Evolutionary conservation across 1,140 invertebrate species (phyloP).

Genomic region (Fopius arisanus): DNA sequence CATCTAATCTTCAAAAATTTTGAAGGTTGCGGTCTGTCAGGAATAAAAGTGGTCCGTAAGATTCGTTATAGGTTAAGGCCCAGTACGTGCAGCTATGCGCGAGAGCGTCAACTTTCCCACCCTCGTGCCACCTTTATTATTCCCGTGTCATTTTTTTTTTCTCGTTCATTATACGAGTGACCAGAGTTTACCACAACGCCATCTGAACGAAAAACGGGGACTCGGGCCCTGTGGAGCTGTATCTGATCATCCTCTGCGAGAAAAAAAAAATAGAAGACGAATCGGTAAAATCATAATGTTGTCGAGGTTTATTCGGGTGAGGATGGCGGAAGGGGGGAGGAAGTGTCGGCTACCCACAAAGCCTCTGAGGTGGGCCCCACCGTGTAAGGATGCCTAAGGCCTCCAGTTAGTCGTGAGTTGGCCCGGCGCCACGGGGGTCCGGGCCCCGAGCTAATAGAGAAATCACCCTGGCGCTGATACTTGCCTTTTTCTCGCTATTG

Average conservation of each 20-base stretch:
- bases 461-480: constrained; percentile 49
- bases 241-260: constrained; percentile 35
- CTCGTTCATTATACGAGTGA: neutral
- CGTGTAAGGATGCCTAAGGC: constrained; percentile 7
- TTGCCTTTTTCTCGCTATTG: constrained; percentile 41
- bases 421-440: constrained; percentile 43
- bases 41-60: neutral
- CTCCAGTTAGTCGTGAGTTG: constrained; percentile 24
- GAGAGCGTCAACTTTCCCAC: constrained; percentile 3
- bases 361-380: constrained; percentile 42
- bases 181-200: neutral
- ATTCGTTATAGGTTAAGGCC: neutral
- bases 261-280: constrained; percentile 21
- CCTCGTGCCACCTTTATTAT: neutral
- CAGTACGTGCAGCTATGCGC: constrained; percentile 5
- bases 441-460: constrained; percentile 48
- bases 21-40: neutral
- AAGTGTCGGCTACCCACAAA: constrained; percentile 44
- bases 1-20: neutral
- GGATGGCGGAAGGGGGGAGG: neutral
- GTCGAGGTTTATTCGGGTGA: constrained; percentile 28
- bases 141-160: neutral
- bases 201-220: neutral
- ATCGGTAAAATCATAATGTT: constrained; percentile 45
- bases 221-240: constrained; percentile 18